Conservation (phyloP, 1,140 invertebrate species). For the Bombus breviceps region DNA sequence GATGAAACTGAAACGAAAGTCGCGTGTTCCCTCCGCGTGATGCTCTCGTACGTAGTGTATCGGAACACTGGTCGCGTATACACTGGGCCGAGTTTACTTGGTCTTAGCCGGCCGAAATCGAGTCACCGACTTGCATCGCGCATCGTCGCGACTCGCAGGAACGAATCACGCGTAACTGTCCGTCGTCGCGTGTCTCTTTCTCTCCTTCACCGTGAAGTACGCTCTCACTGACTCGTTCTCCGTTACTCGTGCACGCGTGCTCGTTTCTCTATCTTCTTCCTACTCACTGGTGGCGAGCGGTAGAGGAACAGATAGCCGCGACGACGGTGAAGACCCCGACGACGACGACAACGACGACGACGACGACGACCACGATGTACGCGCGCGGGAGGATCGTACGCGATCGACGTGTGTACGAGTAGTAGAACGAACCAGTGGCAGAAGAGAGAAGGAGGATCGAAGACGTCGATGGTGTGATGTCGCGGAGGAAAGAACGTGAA, state of each 20-base stretch:
- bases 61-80: slow-evolving; percentile 42
- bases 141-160: slow-evolving; percentile 54
- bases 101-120: slow-evolving; percentile 58
- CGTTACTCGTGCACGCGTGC: neutral
- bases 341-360: neutral
- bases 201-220: neutral
- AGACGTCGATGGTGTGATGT: slow-evolving; percentile 37
- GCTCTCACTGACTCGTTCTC: neutral
- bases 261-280: neutral
- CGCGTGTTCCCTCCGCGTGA: too few species aligned
- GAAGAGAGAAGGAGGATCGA: slow-evolving; percentile 35
- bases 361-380: neutral
- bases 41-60: neutral
- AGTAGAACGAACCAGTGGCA: neutral
- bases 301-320: neutral
- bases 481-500: slow-evolving; percentile 69
- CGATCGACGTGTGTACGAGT: slow-evolving; percentile 15
- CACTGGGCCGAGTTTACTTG: slow-evolving; percentile 39
- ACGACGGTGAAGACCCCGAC: neutral
- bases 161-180: slow-evolving; percentile 68
- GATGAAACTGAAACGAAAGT: too few species aligned
- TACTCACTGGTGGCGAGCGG: neutral
- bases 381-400: slow-evolving; percentile 36
- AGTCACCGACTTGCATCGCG: slow-evolving; percentile 67
- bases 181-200: slow-evolving; percentile 24